Evolutionary conservation across 2,113 vertebrate species (phyloP).

Genomic region (Eubucco bourcierii): DNA sequence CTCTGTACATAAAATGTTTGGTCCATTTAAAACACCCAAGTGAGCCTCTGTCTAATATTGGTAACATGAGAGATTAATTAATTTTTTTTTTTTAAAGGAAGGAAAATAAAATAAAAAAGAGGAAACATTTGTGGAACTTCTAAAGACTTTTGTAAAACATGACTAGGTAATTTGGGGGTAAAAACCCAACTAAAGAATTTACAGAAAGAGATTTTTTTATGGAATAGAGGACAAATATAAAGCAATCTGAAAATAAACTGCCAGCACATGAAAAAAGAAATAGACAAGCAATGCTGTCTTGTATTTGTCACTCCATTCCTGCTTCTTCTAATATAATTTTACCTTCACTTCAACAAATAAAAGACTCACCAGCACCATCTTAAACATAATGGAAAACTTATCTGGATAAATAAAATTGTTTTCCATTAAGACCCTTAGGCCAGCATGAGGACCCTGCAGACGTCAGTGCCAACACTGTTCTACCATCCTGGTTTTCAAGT

Average conservation of each 20-base stretch:
- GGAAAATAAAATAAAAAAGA: neutral
- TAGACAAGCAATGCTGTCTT: neutral
- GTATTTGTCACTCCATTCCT: neutral
- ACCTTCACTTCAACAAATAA: neutral
- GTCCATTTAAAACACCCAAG: neutral
- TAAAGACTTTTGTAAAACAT: neutral
- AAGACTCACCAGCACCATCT: neutral
- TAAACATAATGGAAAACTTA: rapidly evolving
- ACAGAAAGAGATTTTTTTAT: neutral
- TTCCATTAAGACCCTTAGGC: neutral
- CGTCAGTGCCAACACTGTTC: neutral
- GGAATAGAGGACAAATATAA: neutral
- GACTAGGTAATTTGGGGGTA: neutral
- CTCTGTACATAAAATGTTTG: neutral
- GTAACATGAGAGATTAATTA: neutral
- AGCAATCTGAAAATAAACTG: neutral
- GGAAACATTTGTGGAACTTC: neutral
- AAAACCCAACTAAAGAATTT: neutral
- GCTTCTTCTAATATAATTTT: neutral
- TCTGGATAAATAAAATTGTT: neutral
- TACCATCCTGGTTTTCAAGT: neutral
- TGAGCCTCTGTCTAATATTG: neutral
- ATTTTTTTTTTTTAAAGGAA: too few species aligned
- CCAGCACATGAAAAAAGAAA: neutral
- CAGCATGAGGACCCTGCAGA: neutral